Evolutionary conservation across 1,140 invertebrate species (phyloP), one percentile per base, ranked within the genome.

Genomic region (Zaprionus capensis): DNA sequence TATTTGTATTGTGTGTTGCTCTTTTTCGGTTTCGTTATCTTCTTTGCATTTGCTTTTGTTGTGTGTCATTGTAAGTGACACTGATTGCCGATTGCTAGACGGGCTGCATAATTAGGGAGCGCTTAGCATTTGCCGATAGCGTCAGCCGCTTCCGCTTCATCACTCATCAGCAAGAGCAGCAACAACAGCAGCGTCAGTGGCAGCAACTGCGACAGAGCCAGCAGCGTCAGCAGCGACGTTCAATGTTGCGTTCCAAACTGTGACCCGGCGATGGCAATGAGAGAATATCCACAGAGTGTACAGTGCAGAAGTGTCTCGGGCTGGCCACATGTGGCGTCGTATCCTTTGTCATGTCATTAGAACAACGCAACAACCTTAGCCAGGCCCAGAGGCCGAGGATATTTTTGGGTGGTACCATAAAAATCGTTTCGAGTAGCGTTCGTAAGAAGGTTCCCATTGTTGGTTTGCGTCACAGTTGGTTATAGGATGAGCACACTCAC

Each of bases 391-490:
- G 46, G 20, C 53, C 28, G 31, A 59, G 41, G 66, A 71, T 66
- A 65, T 71, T 76, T 61, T 63, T 71, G 73, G 44, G 70, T 71
- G 73, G 44, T 22, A 61, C 28, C 69, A 76, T 72, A 72, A 76
- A 76, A 76, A 71, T 49, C 56, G 53, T 63, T 73, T 73, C 49
- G 34, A 77, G 73, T 71, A 56, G 11, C 55, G 59, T 71, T 34
- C 12, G 41, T 36, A 55, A 61, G 65, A 31, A 12, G 26, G 65
- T 12, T 38, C 22, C 36, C 36, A 26, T 62, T 63, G 44, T 51
- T 51, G 57, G 76, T 41, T 81, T 90, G 81, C 81, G 85, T 84
- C 85, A 88, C 73, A 78, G 75, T 70, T 80, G 72, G 75, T 64
- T 80, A 62, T 51, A 65, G 20, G 55, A 63, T 24, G 20, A 51